Evolutionary conservation across 2,888 invertebrate species (phyloP).

Genomic region (Terebella lapidaria): DNA sequence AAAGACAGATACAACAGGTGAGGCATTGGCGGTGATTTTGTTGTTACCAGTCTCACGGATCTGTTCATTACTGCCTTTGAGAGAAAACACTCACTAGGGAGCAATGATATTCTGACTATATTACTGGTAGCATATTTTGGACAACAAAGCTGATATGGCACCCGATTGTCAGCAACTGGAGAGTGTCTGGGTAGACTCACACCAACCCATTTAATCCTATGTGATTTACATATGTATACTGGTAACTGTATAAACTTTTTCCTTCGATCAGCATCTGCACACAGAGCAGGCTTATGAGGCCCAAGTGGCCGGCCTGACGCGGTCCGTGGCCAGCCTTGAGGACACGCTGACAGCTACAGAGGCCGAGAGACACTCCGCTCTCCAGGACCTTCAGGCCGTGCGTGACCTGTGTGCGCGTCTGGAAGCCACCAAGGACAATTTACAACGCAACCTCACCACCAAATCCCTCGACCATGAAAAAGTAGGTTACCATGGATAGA

Average conservation of each 20-base stretch:
- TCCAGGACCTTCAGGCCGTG: slow-evolving; percentile 47
- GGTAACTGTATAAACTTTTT: too few species aligned
- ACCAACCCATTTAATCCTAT: too few species aligned
- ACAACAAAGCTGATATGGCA: too few species aligned
- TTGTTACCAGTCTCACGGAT: neutral
- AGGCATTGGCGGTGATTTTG: too few species aligned
- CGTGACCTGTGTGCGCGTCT: slow-evolving; percentile 49
- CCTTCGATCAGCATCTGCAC: neutral
- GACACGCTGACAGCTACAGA: slow-evolving; percentile 39
- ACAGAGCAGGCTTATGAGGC: slow-evolving; percentile 41
- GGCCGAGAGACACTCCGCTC: slow-evolving; percentile 46
- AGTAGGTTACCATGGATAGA: too few species aligned
- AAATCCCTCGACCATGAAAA: slow-evolving; percentile 49
- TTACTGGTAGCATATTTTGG: too few species aligned
- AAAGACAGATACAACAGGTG: slow-evolving; percentile 46
- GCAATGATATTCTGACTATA: too few species aligned
- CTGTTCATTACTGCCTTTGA: neutral
- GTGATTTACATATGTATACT: too few species aligned
- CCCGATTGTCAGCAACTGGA: too few species aligned
- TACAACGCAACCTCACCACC: slow-evolving; percentile 47
- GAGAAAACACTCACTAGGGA: too few species aligned
- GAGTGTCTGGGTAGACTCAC: too few species aligned
- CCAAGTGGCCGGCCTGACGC: slow-evolving; percentile 46
- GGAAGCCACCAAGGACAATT: slow-evolving; percentile 48
- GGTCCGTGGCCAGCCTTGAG: slow-evolving; percentile 45